Conservation (phyloP, 2,797 vertebrate genomes). For the Anisognathus igniventris region DNA sequence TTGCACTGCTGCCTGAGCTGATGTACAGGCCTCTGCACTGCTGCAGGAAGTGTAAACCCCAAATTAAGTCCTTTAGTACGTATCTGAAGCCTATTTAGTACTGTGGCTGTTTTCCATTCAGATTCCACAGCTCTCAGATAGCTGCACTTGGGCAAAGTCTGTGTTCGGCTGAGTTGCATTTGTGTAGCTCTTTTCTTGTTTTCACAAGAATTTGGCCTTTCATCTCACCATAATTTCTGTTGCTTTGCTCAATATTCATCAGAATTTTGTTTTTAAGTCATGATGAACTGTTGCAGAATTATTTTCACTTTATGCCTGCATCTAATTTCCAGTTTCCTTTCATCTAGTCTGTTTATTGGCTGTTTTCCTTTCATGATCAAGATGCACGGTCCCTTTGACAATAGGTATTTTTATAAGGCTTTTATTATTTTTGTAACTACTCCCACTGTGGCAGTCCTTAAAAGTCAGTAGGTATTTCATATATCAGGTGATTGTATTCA, state of each 20-base stretch:
- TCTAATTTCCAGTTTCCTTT: neutral
- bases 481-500: neutral
- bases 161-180: neutral
- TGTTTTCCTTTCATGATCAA: neutral
- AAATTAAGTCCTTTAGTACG: neutral
- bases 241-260: neutral
- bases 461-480: neutral
- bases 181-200: neutral
- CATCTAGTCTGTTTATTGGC: neutral
- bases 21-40: neutral
- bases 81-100: neutral
- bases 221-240: neutral
- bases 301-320: neutral
- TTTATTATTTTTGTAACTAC: neutral
- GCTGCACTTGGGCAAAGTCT: neutral
- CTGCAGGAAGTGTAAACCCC: neutral
- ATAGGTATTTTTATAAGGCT: neutral
- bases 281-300: neutral
- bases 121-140: neutral
- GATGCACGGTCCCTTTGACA: neutral
- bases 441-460: neutral
- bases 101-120: neutral
- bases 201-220: neutral
- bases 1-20: neutral
- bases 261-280: neutral